These are phyloP conservation scores for Teleiodes luculella DNA, from an alignment of 2,888 invertebrate genomes.

Conservation along the genomic window DNA sequence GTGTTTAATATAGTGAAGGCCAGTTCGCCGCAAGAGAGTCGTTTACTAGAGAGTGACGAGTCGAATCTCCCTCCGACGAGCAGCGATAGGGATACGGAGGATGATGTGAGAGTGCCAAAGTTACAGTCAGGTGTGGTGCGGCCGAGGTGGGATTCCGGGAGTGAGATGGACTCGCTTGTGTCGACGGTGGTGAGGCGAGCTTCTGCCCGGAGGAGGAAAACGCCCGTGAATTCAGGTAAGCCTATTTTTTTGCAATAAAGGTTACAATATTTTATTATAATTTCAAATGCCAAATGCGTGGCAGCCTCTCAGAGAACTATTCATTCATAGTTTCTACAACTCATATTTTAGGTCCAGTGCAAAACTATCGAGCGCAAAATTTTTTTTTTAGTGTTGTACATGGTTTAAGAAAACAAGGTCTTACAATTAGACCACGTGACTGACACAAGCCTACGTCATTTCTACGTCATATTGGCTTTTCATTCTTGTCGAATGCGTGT, in stretches of 20 bases:
- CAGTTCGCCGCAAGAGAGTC: not conserved
- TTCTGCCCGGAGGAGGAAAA: conserved; percentile 79
- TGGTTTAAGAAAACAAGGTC: too few relatives aligned
- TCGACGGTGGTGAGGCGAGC: conserved; percentile 82
- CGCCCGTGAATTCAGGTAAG: conserved; percentile 69
- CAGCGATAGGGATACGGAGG: conserved; percentile 74
- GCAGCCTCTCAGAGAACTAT: too few relatives aligned
- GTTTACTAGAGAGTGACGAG: conserved; percentile 62
- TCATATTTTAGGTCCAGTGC: too few relatives aligned
- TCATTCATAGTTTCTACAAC: too few relatives aligned
- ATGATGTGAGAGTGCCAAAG: conserved; percentile 56
- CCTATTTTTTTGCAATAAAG: not conserved
- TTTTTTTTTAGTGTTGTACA: too few relatives aligned
- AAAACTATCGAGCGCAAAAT: too few relatives aligned
- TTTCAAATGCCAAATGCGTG: too few relatives aligned
- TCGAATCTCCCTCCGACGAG: conserved; percentile 70
- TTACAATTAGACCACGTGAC: too few relatives aligned
- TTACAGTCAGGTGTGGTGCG: conserved; percentile 49
- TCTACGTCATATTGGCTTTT: too few relatives aligned
- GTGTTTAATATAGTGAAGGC: conserved; percentile 49
- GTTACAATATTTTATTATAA: too few relatives aligned
- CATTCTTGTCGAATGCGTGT: too few relatives aligned
- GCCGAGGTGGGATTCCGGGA: conserved; percentile 71
- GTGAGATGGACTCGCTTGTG: conserved; percentile 80
- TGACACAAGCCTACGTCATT: too few relatives aligned